Percentiles rank a stretch among this genome's conserved stretches.
These are phyloP conservation scores for Calephelis nemesis DNA, from an alignment of 1,140 invertebrate genomes.

Conservation along the genomic window DNA sequence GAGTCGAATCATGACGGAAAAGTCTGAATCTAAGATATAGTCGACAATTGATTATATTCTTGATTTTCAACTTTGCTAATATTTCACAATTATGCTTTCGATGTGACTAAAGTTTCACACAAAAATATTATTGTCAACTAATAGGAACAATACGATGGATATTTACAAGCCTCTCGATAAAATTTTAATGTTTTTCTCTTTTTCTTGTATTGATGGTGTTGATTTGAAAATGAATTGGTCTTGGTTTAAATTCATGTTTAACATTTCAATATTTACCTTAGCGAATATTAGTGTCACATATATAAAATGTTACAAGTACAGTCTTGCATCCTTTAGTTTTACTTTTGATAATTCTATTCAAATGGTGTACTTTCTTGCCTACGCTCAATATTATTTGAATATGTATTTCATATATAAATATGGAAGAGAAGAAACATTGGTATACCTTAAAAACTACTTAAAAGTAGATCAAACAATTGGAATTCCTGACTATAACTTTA, in stretches of 20 bases:
- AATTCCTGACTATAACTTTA: constrained; percentile 1
- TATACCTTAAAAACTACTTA: constrained; percentile 17
- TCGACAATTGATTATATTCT: too few species aligned
- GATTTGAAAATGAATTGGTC: background rate
- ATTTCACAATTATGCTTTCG: too few species aligned
- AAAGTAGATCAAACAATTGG: constrained; percentile 10
- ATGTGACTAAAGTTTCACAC: too few species aligned
- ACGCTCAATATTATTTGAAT: constrained; percentile 19
- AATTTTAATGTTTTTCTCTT: too few species aligned
- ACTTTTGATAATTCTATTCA: constrained; percentile 18
- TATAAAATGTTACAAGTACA: background rate
- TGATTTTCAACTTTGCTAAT: too few species aligned
- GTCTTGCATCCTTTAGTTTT: background rate
- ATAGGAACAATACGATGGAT: too few species aligned
- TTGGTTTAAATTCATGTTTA: background rate
- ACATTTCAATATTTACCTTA: background rate
- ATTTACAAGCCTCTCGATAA: too few species aligned
- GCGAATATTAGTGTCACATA: background rate
- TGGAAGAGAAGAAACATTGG: constrained; percentile 15
- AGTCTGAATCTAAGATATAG: too few species aligned
- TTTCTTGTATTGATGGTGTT: background rate
- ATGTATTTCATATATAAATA: constrained; percentile 22
- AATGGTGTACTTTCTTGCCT: constrained; percentile 11
- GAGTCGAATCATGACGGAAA: too few species aligned
- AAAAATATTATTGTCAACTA: too few species aligned